Evolutionary conservation across 2,888 invertebrate species (phyloP).

Genomic region (Mesorhabditis sp.): DNA sequence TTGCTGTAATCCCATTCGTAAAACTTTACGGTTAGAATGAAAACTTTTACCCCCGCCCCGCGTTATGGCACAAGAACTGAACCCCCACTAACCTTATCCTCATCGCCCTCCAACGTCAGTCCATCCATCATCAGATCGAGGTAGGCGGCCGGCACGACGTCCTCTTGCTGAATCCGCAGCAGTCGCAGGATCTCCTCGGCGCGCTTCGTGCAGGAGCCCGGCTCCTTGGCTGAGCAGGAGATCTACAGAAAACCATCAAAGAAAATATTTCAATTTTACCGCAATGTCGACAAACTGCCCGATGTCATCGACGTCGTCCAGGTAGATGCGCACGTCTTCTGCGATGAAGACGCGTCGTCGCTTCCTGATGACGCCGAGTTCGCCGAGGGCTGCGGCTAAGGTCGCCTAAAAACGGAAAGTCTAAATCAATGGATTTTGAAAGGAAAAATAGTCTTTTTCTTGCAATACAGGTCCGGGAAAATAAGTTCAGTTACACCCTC

Average conservation of each 20-base stretch:
- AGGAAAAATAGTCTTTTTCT: not conserved
- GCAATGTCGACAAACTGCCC: conserved; percentile 22
- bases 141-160: conserved; percentile 17
- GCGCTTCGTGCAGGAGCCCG: not conserved
- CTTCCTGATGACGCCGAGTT: conserved; percentile 18
- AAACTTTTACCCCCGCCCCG: no score
- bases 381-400: conserved; percentile 19
- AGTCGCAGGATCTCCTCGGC: conserved; percentile 12
- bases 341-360: conserved; percentile 19
- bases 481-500: not conserved
- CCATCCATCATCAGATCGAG: conserved; percentile 17
- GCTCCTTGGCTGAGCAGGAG: no score
- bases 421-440: not conserved
- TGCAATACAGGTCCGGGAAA: not conserved
- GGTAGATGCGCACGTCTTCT: conserved; percentile 17
- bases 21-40: no score
- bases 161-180: conserved; percentile 10
- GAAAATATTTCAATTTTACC: conserved; percentile 6
- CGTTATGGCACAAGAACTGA: no score
- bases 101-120: conserved; percentile 12
- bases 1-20: no score
- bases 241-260: not conserved
- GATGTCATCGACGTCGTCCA: conserved; percentile 22
- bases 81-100: no score
- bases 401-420: conserved; percentile 12